phyloP scores from a whole-genome alignment of 2,113 vertebrate genomes.

The Pampusana beccarii region DNA sequence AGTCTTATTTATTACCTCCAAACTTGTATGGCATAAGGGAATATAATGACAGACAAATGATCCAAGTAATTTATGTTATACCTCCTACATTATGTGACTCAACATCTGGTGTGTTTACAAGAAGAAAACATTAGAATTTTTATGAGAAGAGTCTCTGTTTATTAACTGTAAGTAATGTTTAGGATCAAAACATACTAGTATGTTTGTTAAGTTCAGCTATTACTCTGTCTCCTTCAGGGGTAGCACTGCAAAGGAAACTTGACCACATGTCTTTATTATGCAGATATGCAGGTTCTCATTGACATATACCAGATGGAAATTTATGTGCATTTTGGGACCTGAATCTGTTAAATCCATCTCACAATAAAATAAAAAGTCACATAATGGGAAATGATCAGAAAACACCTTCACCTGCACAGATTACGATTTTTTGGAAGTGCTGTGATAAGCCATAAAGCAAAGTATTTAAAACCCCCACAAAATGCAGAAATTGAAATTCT shows the following conservation, averaged over 20 bases:
- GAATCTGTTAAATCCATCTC: neutral
- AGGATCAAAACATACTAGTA: neutral
- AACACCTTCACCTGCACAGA: neutral
- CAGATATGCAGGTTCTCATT: neutral
- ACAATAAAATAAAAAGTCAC: neutral
- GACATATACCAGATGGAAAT: neutral
- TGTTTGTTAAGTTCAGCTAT: neutral
- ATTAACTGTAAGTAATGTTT: neutral
- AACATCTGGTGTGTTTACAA: constrained; percentile 63
- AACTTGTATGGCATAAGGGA: neutral
- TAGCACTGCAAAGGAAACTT: neutral
- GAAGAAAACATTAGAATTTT: constrained; percentile 16
- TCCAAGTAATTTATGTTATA: constrained; percentile 61
- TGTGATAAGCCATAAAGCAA: neutral
- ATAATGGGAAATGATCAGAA: neutral
- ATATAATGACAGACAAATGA: constrained; percentile 30
- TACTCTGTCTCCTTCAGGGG: neutral
- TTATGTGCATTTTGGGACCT: neutral
- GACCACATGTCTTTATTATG: neutral
- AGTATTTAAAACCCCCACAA: neutral
- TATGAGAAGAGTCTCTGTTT: neutral
- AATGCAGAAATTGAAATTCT: neutral
- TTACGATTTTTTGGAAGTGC: neutral
- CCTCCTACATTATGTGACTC: constrained; percentile 16
- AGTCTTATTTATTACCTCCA: constrained; percentile 24